Base-by-base conservation (phyloP, 2,888 invertebrate genomes). In the Bimastos eiseni region DNA sequence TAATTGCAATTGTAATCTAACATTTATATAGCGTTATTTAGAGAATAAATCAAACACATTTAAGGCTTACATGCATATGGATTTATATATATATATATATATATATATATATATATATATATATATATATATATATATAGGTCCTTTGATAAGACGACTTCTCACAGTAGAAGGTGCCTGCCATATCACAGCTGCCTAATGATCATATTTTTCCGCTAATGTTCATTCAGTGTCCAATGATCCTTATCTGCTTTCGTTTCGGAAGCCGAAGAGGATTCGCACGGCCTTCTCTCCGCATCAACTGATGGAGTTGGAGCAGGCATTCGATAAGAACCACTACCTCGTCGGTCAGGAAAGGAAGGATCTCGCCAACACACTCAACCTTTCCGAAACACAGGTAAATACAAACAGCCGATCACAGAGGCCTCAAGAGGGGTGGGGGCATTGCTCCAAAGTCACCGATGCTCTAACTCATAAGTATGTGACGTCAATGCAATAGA, bases 181-280 rank as follows among this genome's bases (percentile, higher is more conserved):
- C 5, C 4, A 34, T 86, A 3, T 36, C 19, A 34, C 8, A 8
- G 24, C 3, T 1, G 84, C 41, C 41, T 24, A 24, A 19, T 34
- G 86, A 34, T 86, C 36, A 4, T 86, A 36, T 86, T 34, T 34
- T 86, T 30, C 21, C 36, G 6, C 30, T 86, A 34, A 13, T 84
- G 33, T 34, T n/a, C 36, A 33, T 86, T 0, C 36, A 86, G 86
- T 34, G 34, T 33, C 86, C 13, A 37, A 36, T 37, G 86, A 34
- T 33, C 36, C 86, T 19, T 86, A 86, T 34, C 86, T 37, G 34
- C 37, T 86, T 33, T 37, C 86, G 21, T 86, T 86, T 36, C 86
- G 86, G n/a, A 86, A 86, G 86, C 86, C 86, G 86, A 86, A 86
- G 86, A 34, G 86, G 30, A 86, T 86, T 86, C 86, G 86, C 34